Conservation (phyloP, 2,888 invertebrate species). For the Odontocerum albicorne region DNA sequence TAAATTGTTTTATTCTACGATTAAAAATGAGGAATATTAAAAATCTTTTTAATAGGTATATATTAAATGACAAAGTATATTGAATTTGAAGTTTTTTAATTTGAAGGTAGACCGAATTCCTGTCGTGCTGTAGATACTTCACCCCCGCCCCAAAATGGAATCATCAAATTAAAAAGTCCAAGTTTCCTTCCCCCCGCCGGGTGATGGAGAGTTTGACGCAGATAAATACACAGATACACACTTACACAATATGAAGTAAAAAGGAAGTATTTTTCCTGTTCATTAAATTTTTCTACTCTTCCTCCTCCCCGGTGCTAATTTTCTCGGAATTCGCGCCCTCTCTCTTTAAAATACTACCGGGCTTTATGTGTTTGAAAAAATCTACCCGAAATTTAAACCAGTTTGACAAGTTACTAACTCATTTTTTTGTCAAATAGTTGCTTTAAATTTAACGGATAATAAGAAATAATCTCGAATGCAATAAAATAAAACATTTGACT, state of each 20-base stretch:
- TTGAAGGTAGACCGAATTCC: neutral
- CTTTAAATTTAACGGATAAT: no score
- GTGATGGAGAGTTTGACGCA: slow-evolving; percentile 62
- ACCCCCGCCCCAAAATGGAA: slow-evolving; percentile 33
- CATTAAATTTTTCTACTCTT: slow-evolving; percentile 63
- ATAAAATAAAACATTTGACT: no score
- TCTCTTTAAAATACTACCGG: slow-evolving; percentile 39
- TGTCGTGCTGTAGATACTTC: neutral
- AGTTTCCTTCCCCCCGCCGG: slow-evolving; percentile 57
- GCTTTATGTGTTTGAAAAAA: no score
- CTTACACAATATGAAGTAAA: slow-evolving; percentile 46
- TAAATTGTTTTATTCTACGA: no score
- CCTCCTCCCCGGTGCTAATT: slow-evolving; percentile 63
- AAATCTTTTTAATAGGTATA: no score
- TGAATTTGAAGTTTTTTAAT: slow-evolving; percentile 7
- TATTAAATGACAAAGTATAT: no score
- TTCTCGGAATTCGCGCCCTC: slow-evolving; percentile 62
- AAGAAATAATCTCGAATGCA: no score
- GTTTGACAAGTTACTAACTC: no score
- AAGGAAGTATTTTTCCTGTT: slow-evolving; percentile 60
- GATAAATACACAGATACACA: slow-evolving; percentile 62
- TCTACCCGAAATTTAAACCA: no score
- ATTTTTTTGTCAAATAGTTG: no score
- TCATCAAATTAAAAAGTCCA: slow-evolving; percentile 64
- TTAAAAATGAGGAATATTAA: no score